These are phyloP conservation scores for Xiphorhynchus erythropygius DNA, from an alignment of 2,797 vertebrate genomes.

Conservation along the genomic window DNA sequence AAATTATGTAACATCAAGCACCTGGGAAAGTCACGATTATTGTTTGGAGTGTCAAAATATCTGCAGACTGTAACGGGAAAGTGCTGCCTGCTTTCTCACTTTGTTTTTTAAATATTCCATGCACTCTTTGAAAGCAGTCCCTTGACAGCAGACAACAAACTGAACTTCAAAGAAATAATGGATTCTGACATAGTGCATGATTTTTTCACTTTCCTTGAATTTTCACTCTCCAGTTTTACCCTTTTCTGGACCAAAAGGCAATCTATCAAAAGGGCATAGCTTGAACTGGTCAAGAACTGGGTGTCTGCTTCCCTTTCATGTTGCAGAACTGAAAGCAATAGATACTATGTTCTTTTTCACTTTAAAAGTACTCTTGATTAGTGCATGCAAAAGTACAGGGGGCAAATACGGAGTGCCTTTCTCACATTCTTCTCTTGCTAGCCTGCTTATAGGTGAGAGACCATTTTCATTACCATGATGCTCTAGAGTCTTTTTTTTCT, in stretches of 20 bases:
- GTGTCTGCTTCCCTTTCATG: slow-evolving; percentile 18
- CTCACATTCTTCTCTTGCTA: background rate
- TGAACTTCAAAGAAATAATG: slow-evolving; percentile 40
- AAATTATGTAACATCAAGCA: slow-evolving; percentile 41
- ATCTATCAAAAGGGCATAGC: slow-evolving; percentile 6
- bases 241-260: background rate
- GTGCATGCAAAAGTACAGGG: background rate
- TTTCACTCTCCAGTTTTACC: slow-evolving; percentile 20
- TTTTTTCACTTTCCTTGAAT: slow-evolving; percentile 22
- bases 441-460: background rate
- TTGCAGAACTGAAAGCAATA: background rate
- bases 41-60: slow-evolving; percentile 43
- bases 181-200: background rate
- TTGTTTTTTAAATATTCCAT: slow-evolving; percentile 55
- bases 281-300: slow-evolving; percentile 37
- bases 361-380: slow-evolving; percentile 6
- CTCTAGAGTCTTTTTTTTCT: background rate
- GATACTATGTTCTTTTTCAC: background rate
- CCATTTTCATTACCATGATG: background rate
- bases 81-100: slow-evolving; percentile 23
- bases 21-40: slow-evolving; percentile 7
- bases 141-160: slow-evolving; percentile 56
- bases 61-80: slow-evolving; percentile 17
- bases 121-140: slow-evolving; percentile 54
- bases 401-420: background rate